Evolutionary conservation across 1,140 invertebrate species (phyloP).

Genomic region (Drosophila paulistorum): DNA sequence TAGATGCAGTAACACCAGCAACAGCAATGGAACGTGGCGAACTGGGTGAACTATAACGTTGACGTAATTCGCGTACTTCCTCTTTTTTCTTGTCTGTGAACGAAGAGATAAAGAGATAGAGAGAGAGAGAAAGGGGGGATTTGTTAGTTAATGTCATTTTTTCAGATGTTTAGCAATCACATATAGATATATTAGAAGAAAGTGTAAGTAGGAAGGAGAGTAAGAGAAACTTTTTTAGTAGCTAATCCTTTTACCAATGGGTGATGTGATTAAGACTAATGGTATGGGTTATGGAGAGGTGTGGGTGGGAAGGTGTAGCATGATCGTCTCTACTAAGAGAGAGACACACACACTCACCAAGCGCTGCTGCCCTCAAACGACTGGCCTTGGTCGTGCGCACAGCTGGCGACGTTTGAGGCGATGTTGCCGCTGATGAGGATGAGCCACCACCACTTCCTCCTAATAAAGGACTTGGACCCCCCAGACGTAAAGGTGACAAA

Average conservation of each 20-base stretch:
- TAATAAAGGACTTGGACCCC: conserved; percentile 49
- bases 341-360: conserved; percentile 67
- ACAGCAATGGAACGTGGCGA: conserved; percentile 33
- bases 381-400: conserved; percentile 89
- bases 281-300: neutral
- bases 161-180: neutral
- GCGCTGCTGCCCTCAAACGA: conserved; percentile 87
- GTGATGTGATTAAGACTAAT: neutral
- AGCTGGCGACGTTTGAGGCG: conserved; percentile 63
- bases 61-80: conserved; percentile 58
- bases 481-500: conserved; percentile 65
- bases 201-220: neutral
- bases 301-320: neutral
- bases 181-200: neutral
- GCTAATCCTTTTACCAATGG: conserved; percentile 8
- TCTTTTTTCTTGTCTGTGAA: conserved; percentile 74
- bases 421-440: conserved; percentile 61
- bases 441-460: conserved; percentile 35
- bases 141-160: conserved; percentile 18
- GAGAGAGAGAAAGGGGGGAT: neutral
- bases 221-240: neutral
- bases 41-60: conserved; percentile 56
- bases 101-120: neutral
- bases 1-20: conserved; percentile 28
- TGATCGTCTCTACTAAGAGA: neutral